Evolutionary conservation across 2,888 invertebrate genomes (phyloP).

Genomic region (Spodoptera littoralis): DNA sequence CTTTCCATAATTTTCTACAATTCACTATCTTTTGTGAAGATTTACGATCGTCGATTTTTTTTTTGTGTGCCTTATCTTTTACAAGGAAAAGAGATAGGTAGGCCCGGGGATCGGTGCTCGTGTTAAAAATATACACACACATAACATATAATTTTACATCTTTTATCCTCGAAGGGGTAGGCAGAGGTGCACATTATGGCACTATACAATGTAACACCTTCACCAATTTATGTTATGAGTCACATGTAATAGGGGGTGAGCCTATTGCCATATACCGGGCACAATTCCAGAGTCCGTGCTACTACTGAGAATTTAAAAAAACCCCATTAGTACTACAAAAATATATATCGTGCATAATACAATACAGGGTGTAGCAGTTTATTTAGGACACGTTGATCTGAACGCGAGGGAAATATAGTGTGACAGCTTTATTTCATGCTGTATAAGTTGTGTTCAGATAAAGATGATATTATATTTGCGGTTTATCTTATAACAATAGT

Average conservation of each 20-base stretch:
- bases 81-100: slow-evolving; percentile 43
- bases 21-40: slow-evolving; percentile 64
- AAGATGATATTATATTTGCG: background rate
- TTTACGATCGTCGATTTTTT: slow-evolving; percentile 62
- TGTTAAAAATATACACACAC: slow-evolving; percentile 17
- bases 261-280: too few relatives aligned
- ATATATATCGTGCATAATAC: slow-evolving; percentile 47
- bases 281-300: too few relatives aligned
- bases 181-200: too few relatives aligned
- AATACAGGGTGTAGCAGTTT: slow-evolving; percentile 26
- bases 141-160: too few relatives aligned
- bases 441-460: background rate
- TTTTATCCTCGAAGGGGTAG: too few relatives aligned
- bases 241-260: too few relatives aligned
- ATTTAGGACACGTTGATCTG: slow-evolving; percentile 32
- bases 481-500: background rate
- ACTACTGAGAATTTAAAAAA: too few relatives aligned
- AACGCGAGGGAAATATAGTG: slow-evolving; percentile 20
- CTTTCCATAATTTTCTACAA: slow-evolving; percentile 66
- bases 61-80: slow-evolving; percentile 60
- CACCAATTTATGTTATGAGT: too few relatives aligned
- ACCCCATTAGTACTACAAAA: too few relatives aligned
- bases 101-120: slow-evolving; percentile 23
- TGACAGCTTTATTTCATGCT: slow-evolving; percentile 21
- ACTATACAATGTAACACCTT: too few relatives aligned